Percentiles rank a stretch among this genome's conserved stretches.
Conservation (phyloP, 2,113 vertebrate species). For the Labrus mixtus region DNA sequence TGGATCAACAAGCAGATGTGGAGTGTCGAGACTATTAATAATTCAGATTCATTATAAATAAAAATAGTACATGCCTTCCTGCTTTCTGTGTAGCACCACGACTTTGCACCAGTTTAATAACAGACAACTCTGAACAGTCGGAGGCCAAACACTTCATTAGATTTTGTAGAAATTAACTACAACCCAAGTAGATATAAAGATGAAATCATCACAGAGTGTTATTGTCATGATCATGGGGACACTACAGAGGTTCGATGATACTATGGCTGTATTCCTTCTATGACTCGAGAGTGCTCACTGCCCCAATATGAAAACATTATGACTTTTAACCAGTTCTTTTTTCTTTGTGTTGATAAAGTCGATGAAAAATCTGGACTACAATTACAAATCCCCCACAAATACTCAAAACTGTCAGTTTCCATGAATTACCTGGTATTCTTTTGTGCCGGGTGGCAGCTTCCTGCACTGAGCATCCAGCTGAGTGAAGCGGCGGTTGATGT, state of each 20-base stretch:
- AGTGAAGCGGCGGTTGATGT: constrained; percentile 85
- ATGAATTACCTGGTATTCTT: constrained; percentile 88
- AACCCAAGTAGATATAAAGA: background rate
- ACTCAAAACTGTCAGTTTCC: background rate
- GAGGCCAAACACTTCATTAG: background rate
- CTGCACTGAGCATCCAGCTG: constrained; percentile 85
- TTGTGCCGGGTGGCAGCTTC: constrained; percentile 86
- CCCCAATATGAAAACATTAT: too few relatives aligned
- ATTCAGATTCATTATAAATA: background rate
- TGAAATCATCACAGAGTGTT: background rate
- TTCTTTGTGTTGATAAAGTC: background rate
- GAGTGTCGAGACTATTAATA: background rate
- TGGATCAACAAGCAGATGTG: background rate
- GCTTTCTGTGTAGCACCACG: background rate
- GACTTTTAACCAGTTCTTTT: background rate
- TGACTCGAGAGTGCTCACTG: too few relatives aligned
- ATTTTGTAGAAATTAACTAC: background rate
- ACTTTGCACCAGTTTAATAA: background rate
- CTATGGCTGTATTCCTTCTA: too few relatives aligned
- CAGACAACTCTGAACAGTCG: background rate
- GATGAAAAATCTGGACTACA: background rate
- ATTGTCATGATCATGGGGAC: background rate
- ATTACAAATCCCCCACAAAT: background rate
- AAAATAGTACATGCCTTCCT: background rate
- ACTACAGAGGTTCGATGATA: too few relatives aligned